Evolutionary conservation across 2,888 invertebrate genomes (phyloP), one percentile per base, ranked within the genome.

Genomic region (Cyclophora punctaria): DNA sequence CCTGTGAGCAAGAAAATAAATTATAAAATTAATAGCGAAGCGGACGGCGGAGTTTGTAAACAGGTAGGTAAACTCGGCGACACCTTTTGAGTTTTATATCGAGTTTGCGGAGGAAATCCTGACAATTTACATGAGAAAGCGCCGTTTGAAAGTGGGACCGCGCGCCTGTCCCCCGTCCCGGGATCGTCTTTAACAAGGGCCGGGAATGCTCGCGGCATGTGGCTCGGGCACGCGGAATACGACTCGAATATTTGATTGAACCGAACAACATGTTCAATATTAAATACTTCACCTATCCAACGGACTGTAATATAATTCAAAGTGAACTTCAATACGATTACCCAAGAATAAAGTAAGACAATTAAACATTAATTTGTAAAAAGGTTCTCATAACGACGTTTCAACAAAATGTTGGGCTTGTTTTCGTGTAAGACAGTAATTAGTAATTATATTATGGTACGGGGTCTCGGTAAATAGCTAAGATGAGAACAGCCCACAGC

Each of bases 81-180:
- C 62, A 64, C 60, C 68, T 75, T 77, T 79, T 77, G 78, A 79
- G 73, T 79, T 79, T 73, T 75, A 79, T 73, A 78, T 79, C 71
- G 76, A 78, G 73, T 78, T 81, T 73, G 67, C 63, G 69, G 69
- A 73, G 71, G 72, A 81, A 82, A 83, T 83, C 81, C 77, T 64
- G 58, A 65, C 78, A 76, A 85, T 84, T 83, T 83, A 80, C 83
- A 85, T 85, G 76, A 81, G 78, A 84, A 83, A 81, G 75, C 73
- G 57, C 53, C 67, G 66, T 57, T 37, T 61, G 71, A 70, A 73
- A 71, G 75, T 69, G 71, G 45, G 66, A 66, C 71, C 59, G 66
- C 71, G 72, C 70, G 71, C 66, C 64, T 60, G 56, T 44, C 51
- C 58, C 56, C 64, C 63, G 69, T 65, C 67, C 70, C 67, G 68